These are phyloP conservation scores for Mustelus asterias DNA, from an alignment of 2,113 vertebrate genomes.

Conservation along the genomic window DNA sequence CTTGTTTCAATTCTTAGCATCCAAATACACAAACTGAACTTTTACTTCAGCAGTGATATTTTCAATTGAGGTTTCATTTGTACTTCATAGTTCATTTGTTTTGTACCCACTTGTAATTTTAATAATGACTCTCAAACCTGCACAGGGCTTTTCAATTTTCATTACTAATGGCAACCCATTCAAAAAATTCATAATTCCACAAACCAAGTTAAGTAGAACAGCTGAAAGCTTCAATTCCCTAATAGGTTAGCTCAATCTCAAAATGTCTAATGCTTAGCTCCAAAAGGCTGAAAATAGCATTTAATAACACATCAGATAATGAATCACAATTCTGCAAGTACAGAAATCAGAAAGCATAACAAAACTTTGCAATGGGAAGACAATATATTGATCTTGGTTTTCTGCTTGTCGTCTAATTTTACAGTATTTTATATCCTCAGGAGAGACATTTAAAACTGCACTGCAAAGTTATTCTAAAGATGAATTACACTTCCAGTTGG, in stretches of 20 bases:
- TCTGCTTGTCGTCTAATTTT: neutral
- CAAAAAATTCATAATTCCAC: neutral
- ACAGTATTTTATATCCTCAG: neutral
- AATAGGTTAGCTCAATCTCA: neutral
- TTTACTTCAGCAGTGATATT: neutral
- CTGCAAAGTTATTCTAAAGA: neutral
- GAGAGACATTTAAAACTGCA: constrained; percentile 3
- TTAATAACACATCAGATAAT: neutral
- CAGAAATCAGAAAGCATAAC: neutral
- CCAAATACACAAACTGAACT: neutral
- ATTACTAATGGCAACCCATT: neutral
- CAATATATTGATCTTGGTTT: neutral
- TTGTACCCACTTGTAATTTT: neutral
- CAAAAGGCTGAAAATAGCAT: neutral
- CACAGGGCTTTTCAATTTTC: neutral
- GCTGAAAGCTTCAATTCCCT: neutral
- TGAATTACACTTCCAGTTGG: neutral
- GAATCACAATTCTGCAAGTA: neutral
- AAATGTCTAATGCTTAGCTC: neutral
- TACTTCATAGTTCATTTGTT: neutral
- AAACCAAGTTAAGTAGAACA: neutral
- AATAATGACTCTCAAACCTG: neutral
- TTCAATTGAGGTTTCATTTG: neutral
- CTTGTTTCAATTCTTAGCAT: neutral
- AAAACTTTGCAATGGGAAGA: neutral